phyloP scores from a whole-genome alignment of 2,113 vertebrate species.

The Phaetusa simplex region DNA sequence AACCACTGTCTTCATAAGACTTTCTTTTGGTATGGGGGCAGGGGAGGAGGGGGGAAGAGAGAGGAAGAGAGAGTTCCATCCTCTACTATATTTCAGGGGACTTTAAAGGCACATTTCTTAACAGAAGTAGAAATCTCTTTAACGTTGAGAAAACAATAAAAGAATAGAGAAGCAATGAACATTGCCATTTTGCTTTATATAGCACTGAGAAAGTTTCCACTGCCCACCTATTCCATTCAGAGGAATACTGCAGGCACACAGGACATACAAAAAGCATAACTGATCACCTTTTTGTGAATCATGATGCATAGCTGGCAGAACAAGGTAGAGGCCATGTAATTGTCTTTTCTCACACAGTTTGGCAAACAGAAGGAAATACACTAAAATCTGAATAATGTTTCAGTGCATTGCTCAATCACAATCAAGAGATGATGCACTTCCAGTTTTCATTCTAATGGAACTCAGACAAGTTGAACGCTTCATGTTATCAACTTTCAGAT shows the following conservation, averaged over 20 bases:
- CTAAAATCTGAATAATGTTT: neutral
- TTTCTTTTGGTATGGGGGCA: neutral
- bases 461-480: neutral
- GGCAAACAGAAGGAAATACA: neutral
- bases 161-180: neutral
- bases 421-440: neutral
- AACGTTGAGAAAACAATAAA: neutral
- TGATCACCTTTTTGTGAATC: neutral
- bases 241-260: neutral
- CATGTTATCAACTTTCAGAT: neutral
- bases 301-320: neutral
- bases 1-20: neutral
- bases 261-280: neutral
- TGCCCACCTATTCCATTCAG: neutral
- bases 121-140: neutral
- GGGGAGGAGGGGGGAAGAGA: neutral
- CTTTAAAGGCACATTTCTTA: neutral
- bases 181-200: neutral
- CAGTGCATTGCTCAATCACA: neutral
- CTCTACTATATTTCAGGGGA: neutral
- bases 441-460: neutral
- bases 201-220: neutral
- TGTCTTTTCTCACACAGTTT: neutral
- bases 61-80: neutral
- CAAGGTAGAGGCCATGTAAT: neutral